phyloP scores from a whole-genome alignment of 2,888 invertebrate genomes.

The Hyposoter dolosus region DNA sequence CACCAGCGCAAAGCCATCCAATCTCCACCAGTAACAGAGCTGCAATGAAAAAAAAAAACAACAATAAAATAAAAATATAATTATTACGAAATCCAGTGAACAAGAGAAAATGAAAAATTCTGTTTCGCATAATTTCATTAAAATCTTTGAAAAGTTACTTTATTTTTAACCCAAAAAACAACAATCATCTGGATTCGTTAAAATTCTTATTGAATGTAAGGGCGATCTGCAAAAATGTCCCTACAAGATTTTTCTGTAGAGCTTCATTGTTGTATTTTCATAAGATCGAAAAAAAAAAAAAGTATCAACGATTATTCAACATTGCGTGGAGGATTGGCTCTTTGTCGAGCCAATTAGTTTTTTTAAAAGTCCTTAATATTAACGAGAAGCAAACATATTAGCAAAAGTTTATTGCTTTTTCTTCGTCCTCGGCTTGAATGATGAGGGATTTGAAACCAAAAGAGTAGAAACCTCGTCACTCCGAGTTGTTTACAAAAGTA shows the following conservation, averaged over 20 bases:
- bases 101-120: background rate
- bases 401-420: background rate
- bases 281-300: background rate
- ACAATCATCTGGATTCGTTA: background rate
- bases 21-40: slow-evolving; percentile 91
- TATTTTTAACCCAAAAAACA: background rate
- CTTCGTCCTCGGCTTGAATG: background rate
- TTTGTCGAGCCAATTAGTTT: background rate
- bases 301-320: background rate
- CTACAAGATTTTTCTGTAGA: background rate
- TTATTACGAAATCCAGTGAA: background rate
- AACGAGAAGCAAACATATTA: background rate
- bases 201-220: background rate
- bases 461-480: background rate
- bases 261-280: background rate
- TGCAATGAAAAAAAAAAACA: slow-evolving; percentile 82
- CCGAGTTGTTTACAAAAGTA: slow-evolving; percentile 24
- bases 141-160: background rate
- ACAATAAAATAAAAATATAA: background rate
- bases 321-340: background rate
- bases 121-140: too few relatives aligned
- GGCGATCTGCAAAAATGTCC: background rate
- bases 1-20: slow-evolving; percentile 90
- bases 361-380: background rate
- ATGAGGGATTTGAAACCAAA: slow-evolving; percentile 5